Percentiles rank a stretch among this genome's conserved stretches.
Evolutionary conservation across 2,113 vertebrate genomes (phyloP).

Genomic region (Raja brachyura): DNA sequence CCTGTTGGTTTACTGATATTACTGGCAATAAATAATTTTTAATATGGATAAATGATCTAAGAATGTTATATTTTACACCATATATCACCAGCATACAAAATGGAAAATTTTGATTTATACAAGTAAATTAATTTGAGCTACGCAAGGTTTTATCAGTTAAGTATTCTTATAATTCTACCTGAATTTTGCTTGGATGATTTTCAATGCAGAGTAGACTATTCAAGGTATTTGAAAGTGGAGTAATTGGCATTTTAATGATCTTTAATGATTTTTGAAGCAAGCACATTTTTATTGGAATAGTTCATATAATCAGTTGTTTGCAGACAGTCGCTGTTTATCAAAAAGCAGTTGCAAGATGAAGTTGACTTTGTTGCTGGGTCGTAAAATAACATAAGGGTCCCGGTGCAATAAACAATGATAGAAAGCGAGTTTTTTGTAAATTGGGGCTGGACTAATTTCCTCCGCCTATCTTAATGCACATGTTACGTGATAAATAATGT

Average conservation of each 20-base stretch:
- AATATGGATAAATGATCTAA: background rate
- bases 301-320: background rate
- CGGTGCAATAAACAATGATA: background rate
- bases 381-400: background rate
- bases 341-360: background rate
- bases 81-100: background rate
- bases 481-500: too few relatives aligned
- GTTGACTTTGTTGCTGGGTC: too few relatives aligned
- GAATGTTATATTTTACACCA: background rate
- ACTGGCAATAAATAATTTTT: background rate
- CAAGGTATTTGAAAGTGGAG: background rate
- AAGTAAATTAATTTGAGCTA: background rate
- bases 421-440: background rate
- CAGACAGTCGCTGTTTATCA: background rate
- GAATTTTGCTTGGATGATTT: background rate
- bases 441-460: background rate
- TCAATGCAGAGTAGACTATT: background rate
- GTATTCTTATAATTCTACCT: conserved; percentile 10
- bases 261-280: background rate
- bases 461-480: background rate
- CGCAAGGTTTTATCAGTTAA: background rate
- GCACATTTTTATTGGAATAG: background rate
- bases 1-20: background rate
- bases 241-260: background rate
- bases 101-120: background rate